These are phyloP conservation scores for Melanophora roralis DNA, from an alignment of 2,888 invertebrate species.

Conservation along the genomic window DNA sequence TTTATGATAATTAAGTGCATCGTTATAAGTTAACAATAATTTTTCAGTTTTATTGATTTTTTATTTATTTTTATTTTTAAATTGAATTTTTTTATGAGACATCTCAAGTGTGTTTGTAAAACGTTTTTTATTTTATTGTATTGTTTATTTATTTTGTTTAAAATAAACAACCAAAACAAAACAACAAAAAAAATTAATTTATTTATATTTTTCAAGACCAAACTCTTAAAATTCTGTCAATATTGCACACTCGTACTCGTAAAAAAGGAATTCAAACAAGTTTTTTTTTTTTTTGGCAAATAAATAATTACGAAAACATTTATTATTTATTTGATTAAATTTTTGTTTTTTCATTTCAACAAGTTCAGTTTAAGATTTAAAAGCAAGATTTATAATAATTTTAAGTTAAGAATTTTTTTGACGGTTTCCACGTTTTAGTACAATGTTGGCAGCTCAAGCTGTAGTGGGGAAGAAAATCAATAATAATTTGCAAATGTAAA, in stretches of 20 bases:
- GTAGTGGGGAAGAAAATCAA: too few species aligned
- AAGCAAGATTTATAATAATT: too few species aligned
- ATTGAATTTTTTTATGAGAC: slow-evolving; percentile 34
- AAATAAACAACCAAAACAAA: not conserved
- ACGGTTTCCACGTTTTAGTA: too few species aligned
- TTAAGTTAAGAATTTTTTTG: too few species aligned
- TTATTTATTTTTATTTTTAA: slow-evolving; percentile 28
- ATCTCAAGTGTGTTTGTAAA: slow-evolving; percentile 43
- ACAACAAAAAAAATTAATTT: slow-evolving; percentile 16
- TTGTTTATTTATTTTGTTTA: slow-evolving; percentile 4
- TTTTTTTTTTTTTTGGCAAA: slow-evolving; percentile 13
- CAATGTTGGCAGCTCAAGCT: too few species aligned
- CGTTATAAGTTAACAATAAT: slow-evolving; percentile 22
- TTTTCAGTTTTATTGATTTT: slow-evolving; percentile 2
- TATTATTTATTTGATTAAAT: not conserved
- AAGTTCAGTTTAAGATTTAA: too few species aligned
- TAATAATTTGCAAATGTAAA: too few species aligned
- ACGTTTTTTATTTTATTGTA: slow-evolving; percentile 22
- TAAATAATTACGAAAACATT: not conserved
- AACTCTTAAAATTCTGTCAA: not conserved
- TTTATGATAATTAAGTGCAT: slow-evolving; percentile 43
- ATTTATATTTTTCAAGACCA: not conserved
- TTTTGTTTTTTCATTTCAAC: not conserved
- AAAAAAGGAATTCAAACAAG: slow-evolving; percentile 10
- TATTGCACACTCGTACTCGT: slow-evolving; percentile 1